Conservation (phyloP, 2,113 vertebrate species). For the Cynocephalus volans region DNA sequence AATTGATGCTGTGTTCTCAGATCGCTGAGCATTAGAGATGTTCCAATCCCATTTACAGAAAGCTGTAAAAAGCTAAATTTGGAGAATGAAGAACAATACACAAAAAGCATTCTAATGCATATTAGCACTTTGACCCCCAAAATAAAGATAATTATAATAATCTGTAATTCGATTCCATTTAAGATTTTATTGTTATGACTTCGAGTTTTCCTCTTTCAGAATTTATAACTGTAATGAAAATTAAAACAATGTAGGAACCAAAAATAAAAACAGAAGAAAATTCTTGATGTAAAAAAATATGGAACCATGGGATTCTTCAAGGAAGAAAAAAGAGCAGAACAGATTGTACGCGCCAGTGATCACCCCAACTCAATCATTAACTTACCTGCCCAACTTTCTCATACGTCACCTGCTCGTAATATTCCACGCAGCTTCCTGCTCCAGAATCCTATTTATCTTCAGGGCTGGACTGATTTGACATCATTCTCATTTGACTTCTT, state of each 20-base stretch:
- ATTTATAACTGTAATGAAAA: neutral
- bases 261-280: constrained; percentile 7
- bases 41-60: neutral
- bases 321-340: no score
- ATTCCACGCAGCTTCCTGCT: neutral
- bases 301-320: neutral
- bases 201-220: constrained; percentile 24
- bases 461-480: neutral
- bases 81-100: neutral
- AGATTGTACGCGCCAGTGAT: neutral
- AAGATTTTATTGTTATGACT: constrained; percentile 17
- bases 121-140: neutral
- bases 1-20: neutral
- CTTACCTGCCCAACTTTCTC: neutral
- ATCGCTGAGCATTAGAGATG: neutral
- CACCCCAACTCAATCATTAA: neutral
- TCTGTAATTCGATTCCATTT: neutral
- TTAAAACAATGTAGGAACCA: neutral
- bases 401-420: neutral
- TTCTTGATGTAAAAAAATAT: neutral
- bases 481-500: constrained; percentile 48
- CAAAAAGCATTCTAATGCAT: neutral
- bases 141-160: constrained; percentile 23
- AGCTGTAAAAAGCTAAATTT: neutral
- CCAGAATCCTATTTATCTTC: neutral